Conservation (phyloP, 2,888 invertebrate genomes). For the Eulithis prunata region DNA sequence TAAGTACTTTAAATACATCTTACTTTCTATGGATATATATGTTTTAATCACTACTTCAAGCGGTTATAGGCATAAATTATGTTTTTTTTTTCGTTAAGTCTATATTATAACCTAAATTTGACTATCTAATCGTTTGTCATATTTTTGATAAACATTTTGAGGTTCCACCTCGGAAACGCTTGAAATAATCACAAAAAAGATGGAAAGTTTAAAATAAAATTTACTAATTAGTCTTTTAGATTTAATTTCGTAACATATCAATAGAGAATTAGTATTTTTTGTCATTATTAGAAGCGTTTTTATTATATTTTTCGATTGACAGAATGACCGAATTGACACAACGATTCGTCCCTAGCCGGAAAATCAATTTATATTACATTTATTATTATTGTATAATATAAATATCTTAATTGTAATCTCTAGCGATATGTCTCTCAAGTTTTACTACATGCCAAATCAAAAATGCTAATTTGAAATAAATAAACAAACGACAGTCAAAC, state of each 20-base stretch:
- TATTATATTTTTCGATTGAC: conserved; percentile 60
- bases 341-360: conserved; percentile 57
- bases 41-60: conserved; percentile 61
- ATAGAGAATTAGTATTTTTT: conserved; percentile 40
- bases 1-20: conserved; percentile 39
- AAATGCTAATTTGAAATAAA: conserved; percentile 67
- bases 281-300: conserved; percentile 28
- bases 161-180: conserved; percentile 60
- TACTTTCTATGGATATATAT: conserved; percentile 57
- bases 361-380: conserved; percentile 48
- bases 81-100: conserved; percentile 51
- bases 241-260: conserved; percentile 43
- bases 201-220: conserved; percentile 38
- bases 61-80: conserved; percentile 69
- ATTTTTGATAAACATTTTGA: conserved; percentile 64
- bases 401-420: conserved; percentile 73
- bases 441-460: conserved; percentile 72
- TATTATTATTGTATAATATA: conserved; percentile 60
- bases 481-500: conserved; percentile 60
- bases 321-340: conserved; percentile 75
- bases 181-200: conserved; percentile 30
- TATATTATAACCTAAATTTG: conserved; percentile 72
- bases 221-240: conserved; percentile 45
- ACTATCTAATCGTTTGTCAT: conserved; percentile 69
- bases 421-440: conserved; percentile 82